A percentile compares a stretch with the other conserved stretches of the same genome.
Conservation (phyloP, 2,113 vertebrate genomes). For the Tragelaphus imberbis region DNA sequence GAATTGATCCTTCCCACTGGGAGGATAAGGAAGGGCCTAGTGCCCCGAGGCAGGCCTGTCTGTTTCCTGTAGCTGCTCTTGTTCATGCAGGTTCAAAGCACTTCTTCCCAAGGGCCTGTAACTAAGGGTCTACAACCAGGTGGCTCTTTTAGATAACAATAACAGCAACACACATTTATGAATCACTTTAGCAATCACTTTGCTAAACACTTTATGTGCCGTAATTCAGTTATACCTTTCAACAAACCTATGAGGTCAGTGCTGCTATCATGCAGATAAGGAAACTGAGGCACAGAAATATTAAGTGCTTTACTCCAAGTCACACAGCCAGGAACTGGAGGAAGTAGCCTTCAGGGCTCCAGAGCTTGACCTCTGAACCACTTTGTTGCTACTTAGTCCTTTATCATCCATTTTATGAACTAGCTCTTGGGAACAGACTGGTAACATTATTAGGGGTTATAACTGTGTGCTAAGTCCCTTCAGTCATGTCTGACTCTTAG, state of each 20-base stretch:
- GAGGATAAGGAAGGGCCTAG: not conserved
- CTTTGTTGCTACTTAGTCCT: not conserved
- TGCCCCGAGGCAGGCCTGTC: not conserved
- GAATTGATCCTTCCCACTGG: not conserved
- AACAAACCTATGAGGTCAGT: not conserved
- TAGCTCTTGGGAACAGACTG: not conserved
- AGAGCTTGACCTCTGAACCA: not conserved
- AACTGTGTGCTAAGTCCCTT: not conserved
- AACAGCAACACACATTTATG: not conserved
- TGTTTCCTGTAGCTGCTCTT: not conserved
- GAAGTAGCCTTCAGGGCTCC: not conserved
- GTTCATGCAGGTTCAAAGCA: not conserved
- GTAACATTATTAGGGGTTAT: not conserved
- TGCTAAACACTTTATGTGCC: not conserved
- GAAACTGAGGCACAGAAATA: not conserved
- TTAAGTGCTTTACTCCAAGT: not conserved
- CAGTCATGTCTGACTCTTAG: not conserved
- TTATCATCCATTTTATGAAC: not conserved
- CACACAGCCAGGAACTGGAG: not conserved
- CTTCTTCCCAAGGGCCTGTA: not conserved
- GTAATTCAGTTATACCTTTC: constrained; percentile 3
- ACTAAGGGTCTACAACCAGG: not conserved
- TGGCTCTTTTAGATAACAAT: not conserved
- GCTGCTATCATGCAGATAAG: not conserved
- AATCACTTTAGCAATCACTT: not conserved